phyloP scores from a whole-genome alignment of 2,888 invertebrate genomes.

The Lordiphosa andalusiaca region DNA sequence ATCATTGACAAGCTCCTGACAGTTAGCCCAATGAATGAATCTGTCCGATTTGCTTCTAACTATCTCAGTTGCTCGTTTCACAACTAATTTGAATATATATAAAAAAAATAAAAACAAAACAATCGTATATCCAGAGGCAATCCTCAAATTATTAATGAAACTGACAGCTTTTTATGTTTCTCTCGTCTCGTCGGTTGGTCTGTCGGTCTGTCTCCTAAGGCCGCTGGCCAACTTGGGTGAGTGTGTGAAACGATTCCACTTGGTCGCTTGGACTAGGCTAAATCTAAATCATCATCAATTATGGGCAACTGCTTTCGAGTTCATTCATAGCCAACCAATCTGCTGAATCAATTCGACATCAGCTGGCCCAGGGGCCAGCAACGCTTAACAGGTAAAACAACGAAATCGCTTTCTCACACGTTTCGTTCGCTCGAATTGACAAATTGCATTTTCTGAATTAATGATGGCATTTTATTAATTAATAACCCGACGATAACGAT shows the following conservation, averaged over 20 bases:
- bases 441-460: conserved; percentile 68
- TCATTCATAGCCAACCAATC: conserved; percentile 59
- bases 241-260: conserved; percentile 58
- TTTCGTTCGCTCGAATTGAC: conserved; percentile 50
- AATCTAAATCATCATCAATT: conserved; percentile 67
- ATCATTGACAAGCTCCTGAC: conserved; percentile 36
- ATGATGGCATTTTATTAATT: conserved; percentile 74
- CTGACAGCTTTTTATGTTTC: conserved; percentile 15
- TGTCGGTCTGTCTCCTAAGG: conserved; percentile 4
- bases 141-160: conserved; percentile 61
- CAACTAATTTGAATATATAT: conserved; percentile 30
- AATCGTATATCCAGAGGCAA: conserved; percentile 34
- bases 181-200: neutral
- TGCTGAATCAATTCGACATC: conserved; percentile 64
- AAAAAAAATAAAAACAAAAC: conserved; percentile 20
- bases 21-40: conserved; percentile 56
- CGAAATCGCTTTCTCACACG: conserved; percentile 67
- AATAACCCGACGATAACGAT: conserved; percentile 28
- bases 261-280: conserved; percentile 21
- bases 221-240: conserved; percentile 45
- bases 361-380: conserved; percentile 24
- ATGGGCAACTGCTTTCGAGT: conserved; percentile 52
- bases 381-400: conserved; percentile 31
- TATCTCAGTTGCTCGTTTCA: conserved; percentile 39
- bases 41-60: conserved; percentile 48